Conservation (phyloP, 2,797 vertebrate species). For the Dryobates pubescens region DNA sequence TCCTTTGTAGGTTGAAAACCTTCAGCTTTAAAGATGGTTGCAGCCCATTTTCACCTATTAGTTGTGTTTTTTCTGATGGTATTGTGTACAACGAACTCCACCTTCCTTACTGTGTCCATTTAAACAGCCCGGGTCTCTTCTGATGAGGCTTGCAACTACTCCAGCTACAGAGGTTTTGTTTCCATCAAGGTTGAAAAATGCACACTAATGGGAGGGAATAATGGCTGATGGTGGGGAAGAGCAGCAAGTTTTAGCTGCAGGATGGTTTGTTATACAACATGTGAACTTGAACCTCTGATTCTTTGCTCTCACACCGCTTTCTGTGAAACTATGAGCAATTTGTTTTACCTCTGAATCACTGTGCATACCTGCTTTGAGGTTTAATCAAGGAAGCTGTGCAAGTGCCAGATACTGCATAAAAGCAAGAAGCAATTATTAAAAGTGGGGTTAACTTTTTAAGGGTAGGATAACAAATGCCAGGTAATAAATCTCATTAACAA, state of each 20-base stretch:
- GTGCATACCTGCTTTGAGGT: constrained; percentile 54
- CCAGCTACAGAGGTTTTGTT: not conserved
- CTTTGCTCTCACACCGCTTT: constrained; percentile 13
- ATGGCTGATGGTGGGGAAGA: not conserved
- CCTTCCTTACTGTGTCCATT: not conserved
- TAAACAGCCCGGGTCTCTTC: not conserved
- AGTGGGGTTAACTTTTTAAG: constrained; percentile 63
- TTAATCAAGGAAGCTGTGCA: constrained; percentile 50
- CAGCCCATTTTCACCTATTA: not conserved
- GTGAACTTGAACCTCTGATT: not conserved
- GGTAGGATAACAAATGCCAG: constrained; percentile 29
- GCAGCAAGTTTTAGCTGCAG: not conserved
- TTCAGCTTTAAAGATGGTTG: not conserved
- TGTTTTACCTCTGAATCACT: constrained; percentile 33
- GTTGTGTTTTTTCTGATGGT: not conserved
- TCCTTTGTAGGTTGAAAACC: not conserved
- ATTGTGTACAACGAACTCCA: fast-evolving
- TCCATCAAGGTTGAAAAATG: not conserved
- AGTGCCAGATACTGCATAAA: constrained; percentile 51
- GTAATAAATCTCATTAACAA: constrained; percentile 52
- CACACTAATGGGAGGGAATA: not conserved
- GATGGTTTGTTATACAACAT: not conserved
- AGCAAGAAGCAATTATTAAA: constrained; percentile 60
- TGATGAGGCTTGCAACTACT: not conserved
- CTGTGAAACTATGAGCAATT: constrained; percentile 2